phyloP scores from a whole-genome alignment of 2,797 vertebrate genomes.

The Protonibea diacanthus region DNA sequence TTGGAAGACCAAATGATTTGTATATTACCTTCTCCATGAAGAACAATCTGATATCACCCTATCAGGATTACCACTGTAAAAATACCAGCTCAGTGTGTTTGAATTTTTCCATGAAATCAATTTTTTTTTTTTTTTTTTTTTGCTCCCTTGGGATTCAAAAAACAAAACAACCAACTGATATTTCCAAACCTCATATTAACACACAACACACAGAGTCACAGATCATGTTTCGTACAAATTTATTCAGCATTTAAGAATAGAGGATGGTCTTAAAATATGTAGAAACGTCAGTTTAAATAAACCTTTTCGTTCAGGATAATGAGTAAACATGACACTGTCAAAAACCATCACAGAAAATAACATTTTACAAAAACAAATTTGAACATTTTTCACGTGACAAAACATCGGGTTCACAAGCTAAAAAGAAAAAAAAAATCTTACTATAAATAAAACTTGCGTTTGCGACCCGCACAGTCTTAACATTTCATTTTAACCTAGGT shows the following conservation, averaged over 20 bases:
- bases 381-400: conserved; percentile 83
- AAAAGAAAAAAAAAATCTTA: conserved; percentile 78
- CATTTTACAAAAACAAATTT: conserved; percentile 86
- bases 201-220: conserved; percentile 73
- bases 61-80: neutral
- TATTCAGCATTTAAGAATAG: conserved; percentile 91
- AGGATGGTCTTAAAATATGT: conserved; percentile 89
- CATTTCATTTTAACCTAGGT: conserved; percentile 82
- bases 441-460: conserved; percentile 96
- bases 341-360: conserved; percentile 89
- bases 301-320: conserved; percentile 85
- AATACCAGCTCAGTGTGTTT: neutral
- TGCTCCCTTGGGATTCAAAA: neutral
- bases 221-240: conserved; percentile 87
- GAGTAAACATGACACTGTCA: conserved; percentile 89
- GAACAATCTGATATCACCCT: neutral
- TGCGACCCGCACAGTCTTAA: conserved; percentile 92
- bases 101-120: conserved; percentile 16
- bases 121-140: neutral
- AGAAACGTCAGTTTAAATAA: conserved; percentile 92
- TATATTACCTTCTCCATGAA: neutral
- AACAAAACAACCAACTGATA: neutral
- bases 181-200: conserved; percentile 14
- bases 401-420: conserved; percentile 89
- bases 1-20: neutral